Percentiles rank a stretch among this genome's conserved stretches.
Conservation (phyloP, 2,113 vertebrate species). For the Arizona elegans region DNA sequence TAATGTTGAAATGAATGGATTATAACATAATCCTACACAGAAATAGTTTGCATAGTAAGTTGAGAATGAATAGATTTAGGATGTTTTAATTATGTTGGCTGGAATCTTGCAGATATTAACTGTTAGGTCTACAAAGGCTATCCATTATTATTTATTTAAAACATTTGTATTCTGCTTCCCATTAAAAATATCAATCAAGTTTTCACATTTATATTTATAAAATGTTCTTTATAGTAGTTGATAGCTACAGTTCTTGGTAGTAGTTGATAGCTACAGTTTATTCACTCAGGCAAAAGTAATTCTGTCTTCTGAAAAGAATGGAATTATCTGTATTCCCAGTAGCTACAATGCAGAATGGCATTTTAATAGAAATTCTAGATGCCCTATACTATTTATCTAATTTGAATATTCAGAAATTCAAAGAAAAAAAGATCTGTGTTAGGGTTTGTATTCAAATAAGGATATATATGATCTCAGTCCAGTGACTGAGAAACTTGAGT, state of each 20-base stretch:
- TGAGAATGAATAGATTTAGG: not conserved
- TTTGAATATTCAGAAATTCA: not conserved
- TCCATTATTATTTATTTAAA: not conserved
- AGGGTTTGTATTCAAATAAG: slow-evolving; percentile 11
- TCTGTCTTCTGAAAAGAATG: not conserved
- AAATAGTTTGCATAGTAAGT: not conserved
- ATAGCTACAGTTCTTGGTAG: not conserved
- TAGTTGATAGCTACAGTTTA: not conserved
- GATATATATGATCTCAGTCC: not conserved
- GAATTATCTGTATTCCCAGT: not conserved
- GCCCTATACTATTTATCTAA: not conserved
- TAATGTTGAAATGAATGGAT: not conserved
- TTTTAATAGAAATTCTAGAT: not conserved
- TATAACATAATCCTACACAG: not conserved
- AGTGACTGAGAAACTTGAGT: not conserved
- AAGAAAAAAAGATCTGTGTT: slow-evolving; percentile 13
- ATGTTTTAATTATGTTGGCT: not conserved
- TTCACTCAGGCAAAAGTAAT: not conserved
- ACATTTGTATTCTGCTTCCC: not conserved
- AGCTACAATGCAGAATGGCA: not conserved
- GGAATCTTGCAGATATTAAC: not conserved
- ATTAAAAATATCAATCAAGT: not conserved
- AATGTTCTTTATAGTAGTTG: not conserved
- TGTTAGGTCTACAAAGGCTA: too few species aligned
- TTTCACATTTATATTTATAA: not conserved